Conservation (phyloP, 2,113 vertebrate species). For the Mus musculus region GRCm39 chr16:64438001-64438500, state of each 20-base stretch:
- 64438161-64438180: background rate
- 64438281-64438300: background rate
- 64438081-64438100: background rate
- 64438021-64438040: background rate
- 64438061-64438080: background rate
- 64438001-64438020: background rate
- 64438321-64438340: background rate
- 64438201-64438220: too few species aligned
- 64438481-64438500: background rate
- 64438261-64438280: background rate
- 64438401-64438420: too few species aligned
- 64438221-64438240: background rate
- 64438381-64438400: background rate
- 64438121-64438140: background rate
- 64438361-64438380: background rate
- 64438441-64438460: background rate
- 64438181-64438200: background rate
- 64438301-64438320: background rate
- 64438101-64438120: background rate
- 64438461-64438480: background rate
- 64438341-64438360: background rate
- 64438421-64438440: background rate
- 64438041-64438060: conserved; percentile 43
- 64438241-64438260: background rate
- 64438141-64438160: background rate